Base-by-base conservation (phyloP, 2,113 vertebrate genomes). In the Syngnathus scovelli region DNA sequence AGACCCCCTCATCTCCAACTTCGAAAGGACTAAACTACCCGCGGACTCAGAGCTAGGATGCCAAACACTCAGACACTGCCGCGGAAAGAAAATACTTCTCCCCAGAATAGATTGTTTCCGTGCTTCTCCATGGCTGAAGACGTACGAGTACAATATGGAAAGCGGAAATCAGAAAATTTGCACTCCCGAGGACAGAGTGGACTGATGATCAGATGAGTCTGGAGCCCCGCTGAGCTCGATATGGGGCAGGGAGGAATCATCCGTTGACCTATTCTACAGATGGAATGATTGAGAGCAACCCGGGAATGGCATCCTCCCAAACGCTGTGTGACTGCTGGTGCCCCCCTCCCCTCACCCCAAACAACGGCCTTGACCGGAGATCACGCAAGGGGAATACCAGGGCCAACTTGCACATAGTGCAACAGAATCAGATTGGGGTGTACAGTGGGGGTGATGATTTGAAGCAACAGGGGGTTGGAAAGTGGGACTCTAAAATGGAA, bases 261-360 rank as follows among this genome's bases (percentile, higher is more conserved):
- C 76, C 68, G 74, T 72, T 85, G 80, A 87, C 78, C 74, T 23
- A 79, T 75, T 74, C 66, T 8, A 27, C 73, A 49, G 78, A 58
- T 70, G 83, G 82, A 74, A 82, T 88, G 89, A 90, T 89, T 90
- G 83, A 90, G 86, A 85, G 82, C 78, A 84, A 85, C 80, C 77
- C 75, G 33, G 76, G 80, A 78, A 77, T 84, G 86, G 84, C 87
- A 84, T 75, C 70, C 68, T 70, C 76, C 70, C 73, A 85, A 87
- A 89, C 74, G 43, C 70, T 51, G 69, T 59, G 56, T 69, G 79
- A 78, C 81, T 78, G 74, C 71, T 68, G 19, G 69, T 55, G 76
- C 68, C 65, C 71, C 71, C 64, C 51, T 12, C 41, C 11, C 10
- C 41, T 43, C 41, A 72, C 60, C 61, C 61, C 12, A 44, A 16